Evolutionary conservation across 2,113 vertebrate genomes (phyloP), one percentile per base, ranked within the genome.

Genomic region (Saguinus midas): DNA sequence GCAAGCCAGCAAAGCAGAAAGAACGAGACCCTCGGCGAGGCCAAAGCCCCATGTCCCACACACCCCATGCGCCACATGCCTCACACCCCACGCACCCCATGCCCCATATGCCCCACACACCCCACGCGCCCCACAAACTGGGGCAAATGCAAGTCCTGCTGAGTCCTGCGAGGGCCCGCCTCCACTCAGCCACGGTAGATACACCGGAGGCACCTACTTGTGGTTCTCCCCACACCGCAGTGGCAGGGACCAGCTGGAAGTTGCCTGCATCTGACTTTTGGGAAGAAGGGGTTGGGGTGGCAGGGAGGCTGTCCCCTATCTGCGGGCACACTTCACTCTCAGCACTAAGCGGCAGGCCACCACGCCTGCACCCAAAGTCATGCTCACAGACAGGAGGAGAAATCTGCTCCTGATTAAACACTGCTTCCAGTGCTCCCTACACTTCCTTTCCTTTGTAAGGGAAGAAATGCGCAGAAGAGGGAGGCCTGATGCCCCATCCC

Each of bases 151-250:
- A 7, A 37, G 14, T 35, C 29, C 8, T 37, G 16, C 21, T 0
- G 17, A 1, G 68, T 8, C 32, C 43, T 11, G 29, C 48, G 66
- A 73, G n/a, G 73, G 23, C 40, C 50, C 45, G 21, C 50, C 37
- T 37, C 40, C 1, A 48, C 35, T 12, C 11, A 25, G 25, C 57
- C 43, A 7, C 3, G 5, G 10, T 8, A 48, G 17, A 32, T 9
- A 17, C 9, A 6, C 2, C 1, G n/a, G 50, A 1, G 7, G 76
- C 0, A 11, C 21, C 58, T 8, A 5, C 29, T 13, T 0, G 4
- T 5, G 16, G 43, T 32, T n/a, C 17, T n/a, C 29, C 27, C 8
- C 6, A 52, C 3, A 52, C 52, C 14, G 16, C 52, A 52, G 5
- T 11, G n/a, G 23, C 50, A 9, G 48, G 0, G 37, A 82, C 66